Base-by-base conservation (phyloP, 1,140 invertebrate genomes). In the Caenorhabditis briggsae region DNA sequence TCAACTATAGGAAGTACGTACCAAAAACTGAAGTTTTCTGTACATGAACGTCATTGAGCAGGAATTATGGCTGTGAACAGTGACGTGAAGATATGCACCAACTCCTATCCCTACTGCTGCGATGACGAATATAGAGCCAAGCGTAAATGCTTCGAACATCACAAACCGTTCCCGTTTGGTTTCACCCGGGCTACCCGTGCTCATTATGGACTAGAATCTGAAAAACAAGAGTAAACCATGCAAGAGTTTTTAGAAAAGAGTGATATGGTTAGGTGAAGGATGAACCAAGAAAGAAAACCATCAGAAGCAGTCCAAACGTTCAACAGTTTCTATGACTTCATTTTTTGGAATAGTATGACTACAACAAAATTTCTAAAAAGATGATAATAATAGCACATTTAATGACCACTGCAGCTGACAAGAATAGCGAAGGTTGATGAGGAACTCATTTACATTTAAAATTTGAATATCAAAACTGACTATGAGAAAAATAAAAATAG, bases 41-140 rank as follows among this genome's bases (percentile, higher is more conserved):
- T 58, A 85, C 84, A 85, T 85, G n/a, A 33, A 85, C 2, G 84
- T 85, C 84, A 85, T 85, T 11, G 70, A 50, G 20, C 70, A 78
- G 11, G 70, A 78, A 23, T 78, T 50, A 18, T 78, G 12, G 1
- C 8, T 18, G n/a, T 78, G 70, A 50, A 53, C n/a, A 25, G n/a
- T 41, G 2, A 11, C 23, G 14, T 78, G 70, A 12, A 78, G 70
- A 78, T 78, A 78, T 5, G 12, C n/a, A 14, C 70, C 70, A 23
- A 53, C 43, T 18, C 46, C 18, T 78, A 78, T 5, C 6, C 25
- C 46, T 53, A 50, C 46, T 25, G 20, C n/a, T 3, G n/a, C 70
- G n/a, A 78, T 23, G 11, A 46, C 50, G 70, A 50, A 20, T 12
- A 78, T 50, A 6, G 23, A 3, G 8, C 12, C n/a, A 11, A 50